phyloP scores from a whole-genome alignment of 2,888 invertebrate genomes.

The Pherbina coryleti region DNA sequence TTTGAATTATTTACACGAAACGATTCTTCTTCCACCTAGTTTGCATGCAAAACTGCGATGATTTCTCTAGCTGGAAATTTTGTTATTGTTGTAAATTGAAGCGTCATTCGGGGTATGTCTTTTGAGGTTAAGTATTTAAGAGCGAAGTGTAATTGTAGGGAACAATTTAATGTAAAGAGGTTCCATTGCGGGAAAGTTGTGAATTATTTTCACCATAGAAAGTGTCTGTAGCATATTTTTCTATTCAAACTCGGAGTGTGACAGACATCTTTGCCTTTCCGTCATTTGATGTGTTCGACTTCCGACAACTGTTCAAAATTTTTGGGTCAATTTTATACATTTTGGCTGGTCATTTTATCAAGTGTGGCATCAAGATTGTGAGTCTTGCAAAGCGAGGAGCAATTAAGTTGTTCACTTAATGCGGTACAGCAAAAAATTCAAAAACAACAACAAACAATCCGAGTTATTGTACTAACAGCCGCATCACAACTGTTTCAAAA shows the following conservation, averaged over 20 bases:
- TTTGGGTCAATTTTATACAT: not conserved
- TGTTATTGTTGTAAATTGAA: too few relatives aligned
- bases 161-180: too few relatives aligned
- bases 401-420: slow-evolving; percentile 33
- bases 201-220: not conserved
- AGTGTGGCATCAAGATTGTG: not conserved
- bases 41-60: not conserved
- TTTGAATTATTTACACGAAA: not conserved
- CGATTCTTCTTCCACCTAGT: not conserved
- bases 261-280: not conserved
- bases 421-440: not conserved
- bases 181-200: not conserved
- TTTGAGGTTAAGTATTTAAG: too few relatives aligned
- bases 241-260: not conserved
- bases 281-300: too few relatives aligned
- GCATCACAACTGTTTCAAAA: slow-evolving; percentile 17
- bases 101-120: too few relatives aligned
- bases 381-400: not conserved
- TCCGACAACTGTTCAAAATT: slow-evolving; percentile 18
- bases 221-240: too few relatives aligned
- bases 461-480: not conserved
- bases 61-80: not conserved
- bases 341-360: slow-evolving; percentile 1
- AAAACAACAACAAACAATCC: not conserved
- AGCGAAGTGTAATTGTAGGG: too few relatives aligned